Percentiles rank a stretch among this genome's conserved stretches.
phyloP scores from a whole-genome alignment of 2,797 vertebrate genomes.

The Loris lydekkerianus region DNA sequence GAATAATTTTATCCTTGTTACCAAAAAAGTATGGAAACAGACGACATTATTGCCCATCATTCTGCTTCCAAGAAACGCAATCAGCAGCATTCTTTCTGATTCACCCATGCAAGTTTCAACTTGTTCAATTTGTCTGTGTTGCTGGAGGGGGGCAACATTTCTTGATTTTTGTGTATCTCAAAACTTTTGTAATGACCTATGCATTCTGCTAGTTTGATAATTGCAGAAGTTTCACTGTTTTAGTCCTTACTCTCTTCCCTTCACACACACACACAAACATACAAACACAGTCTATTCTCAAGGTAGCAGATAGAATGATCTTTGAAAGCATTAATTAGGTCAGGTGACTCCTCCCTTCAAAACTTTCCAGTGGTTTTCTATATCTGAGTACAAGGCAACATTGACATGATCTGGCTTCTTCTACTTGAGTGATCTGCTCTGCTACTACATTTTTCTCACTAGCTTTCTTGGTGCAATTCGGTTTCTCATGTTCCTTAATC shows the following conservation, averaged over 20 bases:
- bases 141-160: too few species aligned
- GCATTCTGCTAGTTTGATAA: background rate
- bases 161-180: too few species aligned
- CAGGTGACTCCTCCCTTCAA: background rate
- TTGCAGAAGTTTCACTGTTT: background rate
- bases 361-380: background rate
- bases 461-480: background rate
- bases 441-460: background rate
- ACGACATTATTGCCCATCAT: too few species aligned
- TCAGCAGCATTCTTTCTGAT: too few species aligned
- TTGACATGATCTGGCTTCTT: background rate
- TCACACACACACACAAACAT: background rate
- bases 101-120: too few species aligned
- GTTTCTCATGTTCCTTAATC: background rate
- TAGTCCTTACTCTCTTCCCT: background rate
- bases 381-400: background rate
- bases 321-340: background rate
- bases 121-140: too few species aligned
- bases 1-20: background rate
- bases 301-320: background rate
- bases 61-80: too few species aligned
- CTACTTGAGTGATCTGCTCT: background rate
- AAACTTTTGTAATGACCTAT: too few species aligned
- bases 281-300: background rate
- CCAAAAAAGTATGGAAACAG: too few species aligned